These are phyloP conservation scores for Araneus ventricosus DNA, from an alignment of 1,140 invertebrate genomes.

Conservation along the genomic window DNA sequence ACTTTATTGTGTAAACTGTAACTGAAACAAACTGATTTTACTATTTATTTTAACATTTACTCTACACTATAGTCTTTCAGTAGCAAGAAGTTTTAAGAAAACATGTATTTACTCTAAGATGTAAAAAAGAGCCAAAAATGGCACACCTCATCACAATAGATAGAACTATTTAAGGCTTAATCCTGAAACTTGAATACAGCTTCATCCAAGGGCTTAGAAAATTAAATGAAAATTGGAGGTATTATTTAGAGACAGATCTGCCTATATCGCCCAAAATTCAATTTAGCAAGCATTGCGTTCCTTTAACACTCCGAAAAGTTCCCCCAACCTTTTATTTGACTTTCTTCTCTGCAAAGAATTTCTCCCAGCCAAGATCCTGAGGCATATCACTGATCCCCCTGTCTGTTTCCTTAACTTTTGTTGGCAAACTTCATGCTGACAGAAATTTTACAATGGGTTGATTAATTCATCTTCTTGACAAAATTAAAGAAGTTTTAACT, in stretches of 20 bases:
- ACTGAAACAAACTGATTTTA: no score
- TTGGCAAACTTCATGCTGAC: neutral
- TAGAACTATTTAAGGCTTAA: neutral
- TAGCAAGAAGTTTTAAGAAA: no score
- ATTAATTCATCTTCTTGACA: constrained; percentile 16
- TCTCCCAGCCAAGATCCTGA: neutral
- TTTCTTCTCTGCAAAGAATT: neutral
- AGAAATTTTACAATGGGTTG: neutral
- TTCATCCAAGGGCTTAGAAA: neutral
- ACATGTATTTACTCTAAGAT: neutral
- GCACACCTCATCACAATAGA: neutral
- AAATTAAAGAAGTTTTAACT: neutral
- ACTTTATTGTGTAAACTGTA: no score
- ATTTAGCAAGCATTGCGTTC: neutral
- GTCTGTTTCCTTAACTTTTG: neutral
- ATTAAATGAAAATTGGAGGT: neutral
- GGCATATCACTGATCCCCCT: neutral
- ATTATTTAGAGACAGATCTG: neutral
- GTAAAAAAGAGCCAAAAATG: neutral
- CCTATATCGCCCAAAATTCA: neutral
- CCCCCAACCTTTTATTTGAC: constrained; percentile 17
- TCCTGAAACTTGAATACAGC: neutral
- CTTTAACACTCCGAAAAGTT: neutral
- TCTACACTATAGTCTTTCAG: no score
- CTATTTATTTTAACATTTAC: no score